Evolutionary conservation across 1,140 invertebrate species (phyloP).

Genomic region (Popillia japonica): DNA sequence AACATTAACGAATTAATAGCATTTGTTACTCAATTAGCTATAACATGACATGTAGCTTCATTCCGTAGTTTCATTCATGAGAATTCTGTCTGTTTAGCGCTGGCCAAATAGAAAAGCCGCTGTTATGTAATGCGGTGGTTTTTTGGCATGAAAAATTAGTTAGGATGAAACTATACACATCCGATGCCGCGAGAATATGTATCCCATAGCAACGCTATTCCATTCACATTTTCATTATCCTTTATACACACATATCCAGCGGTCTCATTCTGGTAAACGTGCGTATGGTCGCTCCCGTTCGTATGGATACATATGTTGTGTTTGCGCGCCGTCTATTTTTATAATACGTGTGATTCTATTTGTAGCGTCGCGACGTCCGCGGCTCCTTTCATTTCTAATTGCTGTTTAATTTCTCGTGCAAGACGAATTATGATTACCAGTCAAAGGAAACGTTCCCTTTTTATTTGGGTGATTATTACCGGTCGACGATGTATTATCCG

Average conservation of each 20-base stretch:
- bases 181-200: conserved; percentile 2
- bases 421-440: conserved; percentile 45
- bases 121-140: not conserved
- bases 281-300: not conserved
- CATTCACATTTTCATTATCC: conserved; percentile 28
- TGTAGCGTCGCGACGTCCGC: conserved; percentile 38
- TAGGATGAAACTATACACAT: conserved; percentile 3
- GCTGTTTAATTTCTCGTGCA: conserved; percentile 49
- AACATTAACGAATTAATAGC: too few species aligned
- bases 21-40: too few species aligned
- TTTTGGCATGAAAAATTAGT: conserved; percentile 28
- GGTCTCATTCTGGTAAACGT: conserved; percentile 25
- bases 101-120: not conserved
- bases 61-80: too few species aligned
- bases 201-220: not conserved
- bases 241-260: conserved; percentile 3
- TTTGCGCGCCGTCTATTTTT: conserved; percentile 25
- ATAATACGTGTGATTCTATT: conserved; percentile 30
- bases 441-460: conserved; percentile 31
- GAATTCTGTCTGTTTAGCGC: too few species aligned
- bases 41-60: too few species aligned
- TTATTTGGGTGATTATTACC: conserved; percentile 30
- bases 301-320: conserved; percentile 9
- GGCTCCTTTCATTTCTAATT: conserved; percentile 47
- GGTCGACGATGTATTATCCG: conserved; percentile 26